phyloP scores from a whole-genome alignment of 2,888 invertebrate species.

The Esperia sulphurella region DNA sequence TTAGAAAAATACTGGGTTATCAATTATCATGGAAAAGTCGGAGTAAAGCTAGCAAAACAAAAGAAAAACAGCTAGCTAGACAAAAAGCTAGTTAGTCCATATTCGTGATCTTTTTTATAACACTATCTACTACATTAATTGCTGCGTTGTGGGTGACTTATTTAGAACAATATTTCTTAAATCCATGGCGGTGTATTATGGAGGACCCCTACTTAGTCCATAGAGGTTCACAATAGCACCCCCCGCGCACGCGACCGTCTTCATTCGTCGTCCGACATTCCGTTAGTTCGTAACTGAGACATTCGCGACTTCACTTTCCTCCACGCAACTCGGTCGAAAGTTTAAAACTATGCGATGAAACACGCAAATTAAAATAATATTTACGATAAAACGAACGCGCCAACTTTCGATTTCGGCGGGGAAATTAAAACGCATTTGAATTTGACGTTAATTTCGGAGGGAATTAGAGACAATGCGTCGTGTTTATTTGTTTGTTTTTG shows the following conservation, averaged over 20 bases:
- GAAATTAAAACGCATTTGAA: slow-evolving; percentile 6
- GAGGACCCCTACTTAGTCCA: neutral
- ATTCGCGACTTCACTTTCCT: slow-evolving; percentile 48
- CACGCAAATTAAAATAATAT: slow-evolving; percentile 14
- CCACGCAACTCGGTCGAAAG: slow-evolving; percentile 25
- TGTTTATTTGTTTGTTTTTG: slow-evolving; percentile 33
- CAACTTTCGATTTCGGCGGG: slow-evolving; percentile 12
- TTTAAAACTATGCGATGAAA: slow-evolving; percentile 35
- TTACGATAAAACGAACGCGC: slow-evolving; percentile 9
- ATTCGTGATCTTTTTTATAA: no score
- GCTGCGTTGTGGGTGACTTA: no score
- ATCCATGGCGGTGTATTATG: neutral
- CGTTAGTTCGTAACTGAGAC: slow-evolving; percentile 48
- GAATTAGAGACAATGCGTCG: slow-evolving; percentile 17
- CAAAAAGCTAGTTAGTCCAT: no score
- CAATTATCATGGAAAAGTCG: no score
- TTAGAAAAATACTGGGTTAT: no score
- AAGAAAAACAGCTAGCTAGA: no score
- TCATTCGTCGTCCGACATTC: slow-evolving; percentile 56
- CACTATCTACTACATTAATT: no score
- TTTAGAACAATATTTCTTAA: neutral
- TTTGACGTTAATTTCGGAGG: slow-evolving; percentile 35
- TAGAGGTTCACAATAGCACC: slow-evolving; percentile 24
- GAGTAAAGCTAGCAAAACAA: no score
- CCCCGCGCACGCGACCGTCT: slow-evolving; percentile 37